Conservation (phyloP, 2,113 vertebrate genomes). For the Heloderma charlesbogerti region DNA sequence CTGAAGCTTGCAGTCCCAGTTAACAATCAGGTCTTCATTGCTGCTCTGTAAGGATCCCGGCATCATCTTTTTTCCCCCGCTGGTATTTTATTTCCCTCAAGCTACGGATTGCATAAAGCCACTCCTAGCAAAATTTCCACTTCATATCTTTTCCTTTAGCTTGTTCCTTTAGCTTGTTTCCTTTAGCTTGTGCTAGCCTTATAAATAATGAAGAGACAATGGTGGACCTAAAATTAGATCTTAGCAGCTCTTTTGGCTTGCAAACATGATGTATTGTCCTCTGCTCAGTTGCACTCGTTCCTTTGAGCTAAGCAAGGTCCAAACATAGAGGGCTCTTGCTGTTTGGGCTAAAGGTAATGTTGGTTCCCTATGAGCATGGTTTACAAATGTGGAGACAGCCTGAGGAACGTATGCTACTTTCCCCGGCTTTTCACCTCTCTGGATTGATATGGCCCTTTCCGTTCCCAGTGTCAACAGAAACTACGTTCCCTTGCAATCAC, state of each 20-base stretch:
- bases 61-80: constrained; percentile 16
- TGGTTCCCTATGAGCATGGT: neutral
- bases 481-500: neutral
- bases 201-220: constrained; percentile 61
- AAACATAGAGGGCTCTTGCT: neutral
- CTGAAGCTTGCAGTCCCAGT: constrained; percentile 37
- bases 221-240: constrained; percentile 42
- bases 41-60: constrained; percentile 38
- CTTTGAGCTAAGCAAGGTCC: neutral
- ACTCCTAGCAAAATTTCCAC: constrained; percentile 33
- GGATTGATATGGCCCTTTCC: neutral
- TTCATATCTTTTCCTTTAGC: constrained; percentile 39
- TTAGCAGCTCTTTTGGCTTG: constrained; percentile 30
- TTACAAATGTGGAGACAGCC: too few species aligned
- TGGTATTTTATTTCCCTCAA: constrained; percentile 36
- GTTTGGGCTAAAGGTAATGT: neutral
- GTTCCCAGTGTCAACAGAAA: neutral
- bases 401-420: too few species aligned
- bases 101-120: constrained; percentile 26
- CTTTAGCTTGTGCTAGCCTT: constrained; percentile 31
- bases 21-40: constrained; percentile 57
- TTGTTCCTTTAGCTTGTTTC: constrained; percentile 41
- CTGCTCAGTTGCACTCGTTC: neutral
- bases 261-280: constrained; percentile 1
- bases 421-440: neutral